Percentiles rank a stretch among this genome's conserved stretches.
phyloP scores from a whole-genome alignment of 2,888 invertebrate species.

The Poecilobothrus nobilitatus region DNA sequence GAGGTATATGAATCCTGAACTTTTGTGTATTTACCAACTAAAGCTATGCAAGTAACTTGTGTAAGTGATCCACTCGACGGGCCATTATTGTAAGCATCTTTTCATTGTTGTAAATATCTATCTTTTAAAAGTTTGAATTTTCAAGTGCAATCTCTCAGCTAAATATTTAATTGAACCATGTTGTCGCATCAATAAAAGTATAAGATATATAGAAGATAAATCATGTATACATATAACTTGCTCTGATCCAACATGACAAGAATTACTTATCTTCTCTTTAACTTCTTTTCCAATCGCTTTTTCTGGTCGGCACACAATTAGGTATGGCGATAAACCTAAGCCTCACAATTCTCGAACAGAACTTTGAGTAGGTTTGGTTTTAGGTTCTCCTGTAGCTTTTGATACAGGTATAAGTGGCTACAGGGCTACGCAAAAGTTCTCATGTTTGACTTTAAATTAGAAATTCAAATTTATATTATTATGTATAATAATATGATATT shows the following conservation, averaged over 20 bases:
- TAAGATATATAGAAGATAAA: conserved; percentile 88
- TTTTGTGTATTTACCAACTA: conserved; percentile 96
- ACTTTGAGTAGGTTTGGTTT: conserved; percentile 97
- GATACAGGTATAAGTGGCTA: conserved; percentile 93
- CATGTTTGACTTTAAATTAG: conserved; percentile 85
- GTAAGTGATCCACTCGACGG: conserved; percentile 71
- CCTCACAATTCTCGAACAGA: conserved; percentile 90
- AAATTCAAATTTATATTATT: conserved; percentile 92
- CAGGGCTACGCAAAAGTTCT: conserved; percentile 94
- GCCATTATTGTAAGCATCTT: conserved; percentile 82
- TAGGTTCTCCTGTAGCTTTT: conserved; percentile 86
- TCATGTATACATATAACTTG: conserved; percentile 95
- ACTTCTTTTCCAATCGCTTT: conserved; percentile 74
- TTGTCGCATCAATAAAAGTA: conserved; percentile 85
- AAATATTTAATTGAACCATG: conserved; percentile 83
- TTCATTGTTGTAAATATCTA: conserved; percentile 42
- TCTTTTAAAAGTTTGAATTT: conserved; percentile 59
- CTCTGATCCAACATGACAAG: conserved; percentile 89
- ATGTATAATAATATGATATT: too few relatives aligned
- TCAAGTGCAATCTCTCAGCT: conserved; percentile 68
- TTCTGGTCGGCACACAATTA: conserved; percentile 89
- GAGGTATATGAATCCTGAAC: conserved; percentile 95
- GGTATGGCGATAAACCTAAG: conserved; percentile 87
- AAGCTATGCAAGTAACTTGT: conserved; percentile 77
- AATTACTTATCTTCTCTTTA: conserved; percentile 90